Conservation (phyloP, 2,113 vertebrate species). For the Xerus inauris region DNA sequence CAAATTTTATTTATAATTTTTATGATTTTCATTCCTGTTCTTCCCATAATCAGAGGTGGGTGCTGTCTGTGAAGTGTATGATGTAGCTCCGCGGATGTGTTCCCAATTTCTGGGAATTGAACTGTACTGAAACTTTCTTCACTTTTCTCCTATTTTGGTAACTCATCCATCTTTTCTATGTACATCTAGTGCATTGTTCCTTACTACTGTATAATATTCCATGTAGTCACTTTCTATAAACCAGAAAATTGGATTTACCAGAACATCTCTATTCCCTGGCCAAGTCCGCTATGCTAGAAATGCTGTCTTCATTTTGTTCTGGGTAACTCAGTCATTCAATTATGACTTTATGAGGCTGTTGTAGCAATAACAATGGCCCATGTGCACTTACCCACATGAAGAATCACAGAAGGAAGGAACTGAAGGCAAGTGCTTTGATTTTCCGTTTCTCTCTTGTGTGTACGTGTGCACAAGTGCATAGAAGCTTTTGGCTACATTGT, state of each 20-base stretch:
- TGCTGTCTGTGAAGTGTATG: not conserved
- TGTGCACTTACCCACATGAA: not conserved
- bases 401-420: not conserved
- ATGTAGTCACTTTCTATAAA: slow-evolving; percentile 40
- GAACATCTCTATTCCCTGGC: not conserved
- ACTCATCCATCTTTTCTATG: not conserved
- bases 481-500: slow-evolving; percentile 72
- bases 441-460: not conserved
- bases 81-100: not conserved
- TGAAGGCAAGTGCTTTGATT: not conserved
- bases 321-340: slow-evolving; percentile 40
- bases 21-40: not conserved
- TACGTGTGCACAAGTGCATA: not conserved
- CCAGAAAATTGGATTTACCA: slow-evolving; percentile 59
- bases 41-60: not conserved
- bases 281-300: not conserved
- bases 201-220: slow-evolving; percentile 50
- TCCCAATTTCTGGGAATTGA: not conserved
- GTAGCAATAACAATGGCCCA: not conserved
- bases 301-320: slow-evolving; percentile 38
- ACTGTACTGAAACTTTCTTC: not conserved
- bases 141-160: slow-evolving; percentile 17
- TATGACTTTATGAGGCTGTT: not conserved
- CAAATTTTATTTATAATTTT: not conserved
- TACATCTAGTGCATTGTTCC: not conserved